Base-by-base conservation (phyloP, 2,888 invertebrate species). In the Oscheius sp. region DNA sequence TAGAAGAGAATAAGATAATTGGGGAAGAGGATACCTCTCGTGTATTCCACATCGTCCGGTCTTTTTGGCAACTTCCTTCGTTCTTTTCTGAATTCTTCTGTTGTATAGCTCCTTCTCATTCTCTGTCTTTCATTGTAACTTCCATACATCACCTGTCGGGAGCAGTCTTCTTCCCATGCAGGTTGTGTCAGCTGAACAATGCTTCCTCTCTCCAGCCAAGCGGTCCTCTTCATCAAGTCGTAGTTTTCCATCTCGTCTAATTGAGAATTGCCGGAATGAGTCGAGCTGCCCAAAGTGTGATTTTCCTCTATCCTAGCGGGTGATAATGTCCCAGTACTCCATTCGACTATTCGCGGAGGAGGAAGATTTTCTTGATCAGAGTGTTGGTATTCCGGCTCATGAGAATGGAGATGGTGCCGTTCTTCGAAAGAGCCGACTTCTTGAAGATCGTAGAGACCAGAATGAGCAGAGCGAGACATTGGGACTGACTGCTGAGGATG, bases 131-230 rank as follows among this genome's bases (percentile, higher is more conserved):
- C 65, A 1, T 66, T 50, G 0, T 56, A 57, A 36, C 68, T 68
- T 1, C 63, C 59, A 30, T 26, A 30, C 36, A 41, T 24, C 8
- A 26, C n/a, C 9, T 4, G 17, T 20, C 24, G 12, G 1, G 24
- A 20, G 51, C 64, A 64, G 28, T 64, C 64, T 8, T 30, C 51
- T 17, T 30, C 49, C 44, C 26, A 61, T 38, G 22, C 24, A 12
- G 41, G 33, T 12, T 59, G 59, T 4, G 45, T 36, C 59, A 67
- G 14, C 24, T 67, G 67, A 30, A 68, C 70, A 17, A 74, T 64
- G 49, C 72, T 72, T 24, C 76, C 76, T 26, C 74, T 68, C 49
- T 76, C 76, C 71, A 76, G 68, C 76, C 76, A 76, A 50, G 69
- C 76, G 56, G 72, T 65, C n/a, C 76, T 67, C 6, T 68, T 70